Conservation (phyloP, 23 tunicate genomes). For the Styela clava region DNA sequence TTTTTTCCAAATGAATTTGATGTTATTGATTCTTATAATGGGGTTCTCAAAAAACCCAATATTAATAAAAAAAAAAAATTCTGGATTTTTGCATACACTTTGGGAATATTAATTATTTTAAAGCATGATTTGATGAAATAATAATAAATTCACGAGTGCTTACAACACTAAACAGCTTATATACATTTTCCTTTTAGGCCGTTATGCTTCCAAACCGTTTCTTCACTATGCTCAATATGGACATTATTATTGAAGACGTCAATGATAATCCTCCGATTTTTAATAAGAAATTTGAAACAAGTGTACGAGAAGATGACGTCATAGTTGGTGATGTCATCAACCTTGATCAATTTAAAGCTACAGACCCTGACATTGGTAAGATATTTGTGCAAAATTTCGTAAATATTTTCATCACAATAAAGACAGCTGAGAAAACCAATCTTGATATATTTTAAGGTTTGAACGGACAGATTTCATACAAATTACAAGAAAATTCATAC, state of each 20-base stretch:
- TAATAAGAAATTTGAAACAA: constrained; percentile 5
- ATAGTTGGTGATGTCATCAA: constrained; percentile 29
- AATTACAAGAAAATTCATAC: constrained; percentile 31
- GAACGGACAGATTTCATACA: constrained; percentile 49
- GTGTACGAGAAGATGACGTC: constrained; percentile 32
- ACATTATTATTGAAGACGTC: constrained; percentile 68
- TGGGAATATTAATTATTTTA: too few relatives aligned
- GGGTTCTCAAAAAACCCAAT: too few relatives aligned
- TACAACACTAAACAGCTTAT: too few relatives aligned
- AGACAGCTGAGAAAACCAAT: background rate
- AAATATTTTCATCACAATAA: background rate
- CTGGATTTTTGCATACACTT: too few relatives aligned
- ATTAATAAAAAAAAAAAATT: too few relatives aligned
- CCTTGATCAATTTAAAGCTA: constrained; percentile 46
- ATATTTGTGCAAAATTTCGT: too few relatives aligned
- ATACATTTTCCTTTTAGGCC: background rate
- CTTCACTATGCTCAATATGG: constrained; percentile 46
- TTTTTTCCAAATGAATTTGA: too few relatives aligned
- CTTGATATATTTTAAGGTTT: constrained; percentile 27
- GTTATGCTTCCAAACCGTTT: constrained; percentile 25
- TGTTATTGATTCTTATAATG: too few relatives aligned
- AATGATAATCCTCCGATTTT: constrained; percentile 70
- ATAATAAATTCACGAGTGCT: too few relatives aligned
- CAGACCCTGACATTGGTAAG: constrained; percentile 57
- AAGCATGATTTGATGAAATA: too few relatives aligned